Base-by-base conservation (phyloP, 2,113 vertebrate genomes). In the Hyla sarda region DNA sequence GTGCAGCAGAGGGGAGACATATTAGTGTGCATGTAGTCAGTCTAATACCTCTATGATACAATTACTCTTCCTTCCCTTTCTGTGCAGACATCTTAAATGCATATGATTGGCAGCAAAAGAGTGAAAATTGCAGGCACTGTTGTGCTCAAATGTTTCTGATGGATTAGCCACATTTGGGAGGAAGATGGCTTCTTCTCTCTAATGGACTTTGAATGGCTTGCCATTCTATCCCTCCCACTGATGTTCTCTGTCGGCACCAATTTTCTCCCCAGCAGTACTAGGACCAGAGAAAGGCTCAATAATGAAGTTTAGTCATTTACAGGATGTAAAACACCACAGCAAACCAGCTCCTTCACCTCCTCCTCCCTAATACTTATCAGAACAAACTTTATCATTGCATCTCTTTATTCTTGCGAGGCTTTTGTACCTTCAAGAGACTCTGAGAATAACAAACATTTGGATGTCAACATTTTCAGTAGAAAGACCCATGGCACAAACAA, bases 151-250 rank as follows among this genome's bases (percentile, higher is more conserved):
- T 25, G 58, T 12, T 10, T 19, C 28, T 73, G 50, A 73, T 74
- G 50, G 12, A 74, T 83, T 58, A 74, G 12, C 12, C 41, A 82
- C 41, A 50, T 45, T 69, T 13, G n/a, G 37, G 41, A 30, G 47
- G 45, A 52, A 16, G 62, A 28, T 71, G 62, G 45, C 21, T 82
- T 21, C 47, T 82, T 69, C 54, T 12, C 67, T 41, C 47, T 85
- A 85, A 85, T 85, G 58, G 74, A 85, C 54, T 67, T 41, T 37
- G 14, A 85, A 50, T 69, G 62, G 58, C 56, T 13, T 67, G 28
- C 45, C 12, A n/a, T 52, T 50, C 56, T 17, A 23, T 78, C 21
- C 60, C 74, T 85, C 83, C 74, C 83, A 85, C 56, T 69, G 60
- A 52, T 50, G 58, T 65, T 77, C 65, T n/a, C 25, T 65, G 83